phyloP scores from a whole-genome alignment of 2,113 vertebrate species.

The Tursiops truncatus region DNA sequence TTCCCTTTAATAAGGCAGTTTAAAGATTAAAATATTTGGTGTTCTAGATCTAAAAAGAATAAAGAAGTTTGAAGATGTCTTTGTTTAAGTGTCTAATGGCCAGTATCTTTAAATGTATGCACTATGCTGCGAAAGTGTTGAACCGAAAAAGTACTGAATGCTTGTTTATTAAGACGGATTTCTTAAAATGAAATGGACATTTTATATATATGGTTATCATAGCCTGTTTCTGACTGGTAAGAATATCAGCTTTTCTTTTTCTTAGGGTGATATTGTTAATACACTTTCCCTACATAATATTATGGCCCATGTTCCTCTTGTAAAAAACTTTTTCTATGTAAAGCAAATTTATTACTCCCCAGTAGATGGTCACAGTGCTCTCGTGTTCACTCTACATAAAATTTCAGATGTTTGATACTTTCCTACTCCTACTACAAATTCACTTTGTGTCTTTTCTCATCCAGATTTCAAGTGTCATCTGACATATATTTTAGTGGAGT shows the following conservation, averaged over 20 bases:
- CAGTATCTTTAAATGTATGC: neutral
- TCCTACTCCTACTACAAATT: neutral
- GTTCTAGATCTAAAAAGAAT: neutral
- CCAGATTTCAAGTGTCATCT: constrained; percentile 2
- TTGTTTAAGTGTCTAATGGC: neutral
- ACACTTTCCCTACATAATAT: neutral
- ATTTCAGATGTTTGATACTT: constrained; percentile 27
- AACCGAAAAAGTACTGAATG: neutral
- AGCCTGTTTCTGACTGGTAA: neutral
- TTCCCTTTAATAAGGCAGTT: neutral
- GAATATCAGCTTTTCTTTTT: neutral
- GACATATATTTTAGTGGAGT: neutral
- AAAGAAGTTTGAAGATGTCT: neutral
- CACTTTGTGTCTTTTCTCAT: neutral
- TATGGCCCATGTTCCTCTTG: neutral
- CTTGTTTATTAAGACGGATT: neutral
- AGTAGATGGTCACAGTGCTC: neutral
- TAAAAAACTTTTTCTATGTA: neutral
- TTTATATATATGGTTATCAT: neutral
- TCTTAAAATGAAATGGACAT: neutral
- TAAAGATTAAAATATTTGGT: constrained; percentile 1
- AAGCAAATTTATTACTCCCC: neutral
- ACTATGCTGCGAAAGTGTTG: neutral
- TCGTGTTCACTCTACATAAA: neutral
- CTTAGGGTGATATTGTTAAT: neutral